Evolutionary conservation across 1,140 invertebrate species (phyloP).

Genomic region (Phthorimaea operculella): DNA sequence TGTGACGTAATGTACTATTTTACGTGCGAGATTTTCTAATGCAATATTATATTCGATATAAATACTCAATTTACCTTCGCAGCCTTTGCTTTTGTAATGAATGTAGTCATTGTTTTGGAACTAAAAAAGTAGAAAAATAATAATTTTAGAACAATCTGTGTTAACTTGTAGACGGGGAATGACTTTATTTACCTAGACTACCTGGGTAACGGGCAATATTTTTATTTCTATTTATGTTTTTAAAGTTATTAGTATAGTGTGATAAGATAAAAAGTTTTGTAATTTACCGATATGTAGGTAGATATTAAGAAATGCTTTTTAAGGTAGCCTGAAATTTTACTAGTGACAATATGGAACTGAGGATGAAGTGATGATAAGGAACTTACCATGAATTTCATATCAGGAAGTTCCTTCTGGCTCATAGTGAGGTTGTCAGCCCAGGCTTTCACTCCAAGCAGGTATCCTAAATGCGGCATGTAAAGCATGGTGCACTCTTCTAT

Average conservation of each 20-base stretch:
- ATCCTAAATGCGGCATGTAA: conserved; percentile 86
- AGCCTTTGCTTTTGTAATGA: conserved; percentile 81
- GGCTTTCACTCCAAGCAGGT: conserved; percentile 76
- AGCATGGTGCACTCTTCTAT: conserved; percentile 79
- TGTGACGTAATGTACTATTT: too few species aligned
- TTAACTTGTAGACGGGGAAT: background rate
- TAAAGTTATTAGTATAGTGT: too few species aligned
- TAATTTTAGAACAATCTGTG: conserved; percentile 39
- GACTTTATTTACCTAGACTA: too few species aligned
- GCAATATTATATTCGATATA: background rate
- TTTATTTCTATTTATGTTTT: too few species aligned
- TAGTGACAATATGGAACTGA: too few species aligned
- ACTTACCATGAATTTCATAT: conserved; percentile 76
- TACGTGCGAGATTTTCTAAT: background rate
- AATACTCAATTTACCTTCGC: conserved; percentile 70
- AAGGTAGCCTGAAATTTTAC: too few species aligned
- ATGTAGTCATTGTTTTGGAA: conserved; percentile 74
- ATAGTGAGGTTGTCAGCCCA: conserved; percentile 68
- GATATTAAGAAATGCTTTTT: too few species aligned
- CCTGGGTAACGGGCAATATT: too few species aligned
- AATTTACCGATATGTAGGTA: too few species aligned
- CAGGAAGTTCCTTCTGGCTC: conserved; percentile 69
- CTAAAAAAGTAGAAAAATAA: conserved; percentile 68
- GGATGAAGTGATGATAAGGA: too few species aligned
- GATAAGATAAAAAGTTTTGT: too few species aligned